Percentiles rank a stretch among this genome's conserved stretches.
These are phyloP conservation scores for Strigamia crassipes DNA, from an alignment of 2,888 invertebrate species.

Conservation along the genomic window DNA sequence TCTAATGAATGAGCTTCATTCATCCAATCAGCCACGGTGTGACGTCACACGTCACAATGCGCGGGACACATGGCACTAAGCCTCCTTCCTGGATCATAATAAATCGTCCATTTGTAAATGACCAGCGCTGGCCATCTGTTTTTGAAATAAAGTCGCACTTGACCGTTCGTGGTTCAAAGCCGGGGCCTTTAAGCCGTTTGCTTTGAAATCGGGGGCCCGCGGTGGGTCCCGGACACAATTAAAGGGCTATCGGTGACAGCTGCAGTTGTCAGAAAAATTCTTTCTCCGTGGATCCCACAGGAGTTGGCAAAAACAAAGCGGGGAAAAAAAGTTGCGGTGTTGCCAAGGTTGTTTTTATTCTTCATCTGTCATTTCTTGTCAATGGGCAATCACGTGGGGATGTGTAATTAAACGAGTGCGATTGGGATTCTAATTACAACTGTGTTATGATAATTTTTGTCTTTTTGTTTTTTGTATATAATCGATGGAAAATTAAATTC, in stretches of 20 bases:
- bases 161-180: background rate
- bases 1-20: conserved; percentile 35
- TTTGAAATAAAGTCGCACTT: background rate
- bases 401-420: background rate
- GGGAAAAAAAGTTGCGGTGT: background rate
- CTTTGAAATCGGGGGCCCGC: background rate
- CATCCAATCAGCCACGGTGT: conserved; percentile 30
- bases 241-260: conserved; percentile 26
- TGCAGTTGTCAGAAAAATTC: background rate
- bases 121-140: background rate
- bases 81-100: background rate
- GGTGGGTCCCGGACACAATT: background rate
- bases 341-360: background rate
- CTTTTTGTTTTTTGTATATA: no score
- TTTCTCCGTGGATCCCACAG: background rate
- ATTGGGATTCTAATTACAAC: background rate
- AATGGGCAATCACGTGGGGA: background rate
- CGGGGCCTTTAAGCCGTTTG: background rate
- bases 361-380: background rate
- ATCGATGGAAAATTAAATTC: no score
- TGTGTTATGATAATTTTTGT: background rate
- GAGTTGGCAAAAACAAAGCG: background rate
- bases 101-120: conserved; percentile 17
- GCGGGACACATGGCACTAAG: conserved; percentile 11
- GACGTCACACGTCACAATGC: conserved; percentile 10